Base-by-base conservation (phyloP, 1,140 invertebrate genomes). In the Pygmarrhopalites habei region DNA sequence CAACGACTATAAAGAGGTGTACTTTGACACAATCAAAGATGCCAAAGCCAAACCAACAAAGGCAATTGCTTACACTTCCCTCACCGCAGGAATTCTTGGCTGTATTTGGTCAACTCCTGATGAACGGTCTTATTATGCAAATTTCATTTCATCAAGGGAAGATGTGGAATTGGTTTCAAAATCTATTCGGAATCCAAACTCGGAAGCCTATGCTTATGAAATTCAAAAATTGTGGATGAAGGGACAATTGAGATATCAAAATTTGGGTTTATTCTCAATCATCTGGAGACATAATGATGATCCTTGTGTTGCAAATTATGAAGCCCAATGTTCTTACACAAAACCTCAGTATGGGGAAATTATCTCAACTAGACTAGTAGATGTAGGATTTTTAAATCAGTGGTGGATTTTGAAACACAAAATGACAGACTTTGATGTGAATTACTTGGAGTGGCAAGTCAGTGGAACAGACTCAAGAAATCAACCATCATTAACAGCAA, bases 361-460 rank as follows among this genome's bases (percentile, higher is more conserved):
- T 32, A 82, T 86, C 71, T n/a, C n/a, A n/a, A 72, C 83, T 68
- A 79, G 83, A 69, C 82, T 90, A 63, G 74, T 90, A 28, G 90
- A 93, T 74, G 73, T 92, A 62, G 90, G 90, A 5, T 81, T 90
- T 69, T 78, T 86, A 72, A 83, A 86, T 60, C 79, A 79, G 60
- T 92, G 86, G 85, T 85, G 85, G 82, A 78, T 85, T 58, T 75
- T 88, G 26, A 79, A 81, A 47, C 79, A 81, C 67, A 84, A 83
- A 73, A 89, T 89, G 81, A 77, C 75, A 51, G 83, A 90, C 75
- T 91, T 84, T 79, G 89, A 91, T 80, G 75, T 89, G 12, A 90
- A 89, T 76, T 77, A 73, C 44, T 65, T 71, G 55, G 78, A 81
- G 73, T 82, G 78, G 78, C 63, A 69, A 51, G 15, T 10, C 46